These are phyloP conservation scores for Anagrus nilaparvatae DNA, from an alignment of 1,140 invertebrate genomes.

Conservation along the genomic window DNA sequence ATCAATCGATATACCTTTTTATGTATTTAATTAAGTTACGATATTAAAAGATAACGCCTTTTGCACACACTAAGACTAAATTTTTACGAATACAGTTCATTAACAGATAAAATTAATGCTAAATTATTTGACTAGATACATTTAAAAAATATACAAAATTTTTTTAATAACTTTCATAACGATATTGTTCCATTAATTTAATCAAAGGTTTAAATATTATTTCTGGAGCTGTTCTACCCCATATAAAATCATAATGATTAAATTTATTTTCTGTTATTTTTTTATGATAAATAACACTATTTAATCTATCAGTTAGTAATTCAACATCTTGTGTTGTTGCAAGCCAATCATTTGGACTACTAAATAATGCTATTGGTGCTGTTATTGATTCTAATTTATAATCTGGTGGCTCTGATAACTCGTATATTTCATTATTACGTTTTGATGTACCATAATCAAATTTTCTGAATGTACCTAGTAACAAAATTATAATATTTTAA, in stretches of 20 bases:
- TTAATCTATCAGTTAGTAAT: constrained; percentile 25
- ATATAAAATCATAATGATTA: constrained; percentile 45
- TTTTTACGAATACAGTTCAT: constrained; percentile 14
- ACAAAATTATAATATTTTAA: not conserved
- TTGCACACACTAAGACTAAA: too few species aligned
- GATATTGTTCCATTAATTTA: constrained; percentile 27
- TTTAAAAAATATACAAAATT: constrained; percentile 3
- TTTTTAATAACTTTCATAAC: too few species aligned
- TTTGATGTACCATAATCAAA: constrained; percentile 35
- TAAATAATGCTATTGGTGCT: constrained; percentile 53
- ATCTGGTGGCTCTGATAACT: constrained; percentile 44
- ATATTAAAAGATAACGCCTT: too few species aligned
- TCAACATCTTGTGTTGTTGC: constrained; percentile 41
- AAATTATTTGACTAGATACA: not conserved
- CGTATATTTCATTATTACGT: constrained; percentile 39
- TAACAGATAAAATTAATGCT: constrained; percentile 12
- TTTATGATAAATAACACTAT: constrained; percentile 29
- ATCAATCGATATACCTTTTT: too few species aligned
- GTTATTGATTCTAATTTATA: constrained; percentile 50
- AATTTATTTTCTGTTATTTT: constrained; percentile 29
- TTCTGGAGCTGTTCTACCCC: constrained; percentile 31
- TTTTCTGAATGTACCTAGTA: constrained; percentile 31
- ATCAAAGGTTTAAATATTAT: constrained; percentile 31
- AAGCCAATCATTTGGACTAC: constrained; percentile 52
- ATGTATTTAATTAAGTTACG: too few species aligned